Percentiles rank a stretch among this genome's conserved stretches.
phyloP scores from a whole-genome alignment of 1,140 invertebrate genomes.

The Dendrolimus punctatus region DNA sequence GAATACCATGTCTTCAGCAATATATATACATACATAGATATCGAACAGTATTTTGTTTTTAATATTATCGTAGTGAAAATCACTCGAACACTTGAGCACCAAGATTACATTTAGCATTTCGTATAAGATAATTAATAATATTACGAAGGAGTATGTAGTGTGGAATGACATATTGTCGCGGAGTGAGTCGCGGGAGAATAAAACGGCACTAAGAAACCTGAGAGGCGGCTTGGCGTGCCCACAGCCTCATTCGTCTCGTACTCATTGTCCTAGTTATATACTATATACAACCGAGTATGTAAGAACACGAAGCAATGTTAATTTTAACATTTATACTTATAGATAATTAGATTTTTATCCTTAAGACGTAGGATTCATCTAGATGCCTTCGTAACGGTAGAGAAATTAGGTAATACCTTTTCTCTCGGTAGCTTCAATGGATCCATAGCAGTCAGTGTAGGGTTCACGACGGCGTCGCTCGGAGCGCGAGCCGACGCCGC shows the following conservation, averaged over 20 bases:
- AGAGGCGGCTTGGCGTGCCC: not conserved
- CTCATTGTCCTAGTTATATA: slow-evolving; percentile 6
- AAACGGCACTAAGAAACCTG: slow-evolving; percentile 54
- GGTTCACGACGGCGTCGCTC: not conserved
- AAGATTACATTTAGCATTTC: slow-evolving; percentile 51
- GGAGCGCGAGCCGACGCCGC: not conserved
- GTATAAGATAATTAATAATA: slow-evolving; percentile 37
- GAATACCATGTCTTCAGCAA: slow-evolving; percentile 50
- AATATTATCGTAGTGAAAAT: slow-evolving; percentile 38
- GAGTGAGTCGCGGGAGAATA: slow-evolving; percentile 10
- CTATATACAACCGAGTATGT: slow-evolving; percentile 35
- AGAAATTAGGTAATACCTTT: slow-evolving; percentile 67
- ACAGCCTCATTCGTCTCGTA: not conserved
- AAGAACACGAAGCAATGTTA: slow-evolving; percentile 68
- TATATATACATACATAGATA: slow-evolving; percentile 42
- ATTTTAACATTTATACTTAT: slow-evolving; percentile 59
- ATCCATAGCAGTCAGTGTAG: no score
- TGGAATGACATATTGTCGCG: slow-evolving; percentile 15
- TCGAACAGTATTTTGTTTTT: slow-evolving; percentile 48
- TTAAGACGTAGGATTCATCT: slow-evolving; percentile 69
- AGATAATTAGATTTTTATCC: slow-evolving; percentile 69
- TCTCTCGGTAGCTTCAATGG: slow-evolving; percentile 63
- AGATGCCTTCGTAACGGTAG: slow-evolving; percentile 68
- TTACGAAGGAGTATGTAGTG: slow-evolving; percentile 32
- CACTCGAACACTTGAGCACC: slow-evolving; percentile 54